These are phyloP conservation scores for Polyodon spathula DNA, from an alignment of 2,113 vertebrate species.

Conservation along the genomic window DNA sequence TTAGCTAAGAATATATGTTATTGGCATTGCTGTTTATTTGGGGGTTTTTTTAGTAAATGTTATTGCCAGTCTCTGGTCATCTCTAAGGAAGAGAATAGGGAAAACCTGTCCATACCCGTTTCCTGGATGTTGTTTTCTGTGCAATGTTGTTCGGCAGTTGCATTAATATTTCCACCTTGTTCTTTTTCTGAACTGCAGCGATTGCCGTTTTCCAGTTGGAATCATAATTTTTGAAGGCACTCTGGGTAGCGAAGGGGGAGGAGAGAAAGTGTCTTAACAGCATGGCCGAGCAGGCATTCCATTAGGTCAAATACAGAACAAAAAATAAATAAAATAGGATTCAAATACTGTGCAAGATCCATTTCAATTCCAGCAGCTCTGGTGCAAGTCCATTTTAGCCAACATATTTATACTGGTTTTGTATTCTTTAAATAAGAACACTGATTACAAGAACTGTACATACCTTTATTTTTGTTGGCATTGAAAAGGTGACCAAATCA, in stretches of 20 bases:
- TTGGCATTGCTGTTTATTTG: no score
- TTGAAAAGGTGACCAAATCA: slow-evolving; percentile 65
- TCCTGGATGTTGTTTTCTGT: slow-evolving; percentile 32
- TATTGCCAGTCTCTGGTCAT: not conserved
- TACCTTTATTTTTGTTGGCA: slow-evolving; percentile 70
- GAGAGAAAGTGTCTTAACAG: not conserved
- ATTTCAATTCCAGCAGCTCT: no score
- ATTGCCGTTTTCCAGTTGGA: slow-evolving; percentile 68
- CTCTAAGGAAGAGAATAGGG: not conserved
- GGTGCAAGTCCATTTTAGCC: no score
- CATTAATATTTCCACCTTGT: slow-evolving; percentile 23
- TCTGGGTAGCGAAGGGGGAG: slow-evolving; percentile 35
- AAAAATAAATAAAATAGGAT: not conserved
- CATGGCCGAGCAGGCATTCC: no score
- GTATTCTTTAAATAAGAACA: no score
- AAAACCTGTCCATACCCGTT: slow-evolving; percentile 47
- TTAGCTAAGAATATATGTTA: no score
- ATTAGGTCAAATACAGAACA: no score
- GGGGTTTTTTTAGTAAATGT: no score
- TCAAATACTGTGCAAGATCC: not conserved
- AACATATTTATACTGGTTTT: no score
- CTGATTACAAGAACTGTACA: slow-evolving; percentile 19
- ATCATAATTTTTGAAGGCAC: slow-evolving; percentile 67
- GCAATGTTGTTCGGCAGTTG: slow-evolving; percentile 20
- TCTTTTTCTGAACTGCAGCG: slow-evolving; percentile 51